Base-by-base conservation (phyloP, 2,113 vertebrate species). In the Pyrgilauda ruficollis region DNA sequence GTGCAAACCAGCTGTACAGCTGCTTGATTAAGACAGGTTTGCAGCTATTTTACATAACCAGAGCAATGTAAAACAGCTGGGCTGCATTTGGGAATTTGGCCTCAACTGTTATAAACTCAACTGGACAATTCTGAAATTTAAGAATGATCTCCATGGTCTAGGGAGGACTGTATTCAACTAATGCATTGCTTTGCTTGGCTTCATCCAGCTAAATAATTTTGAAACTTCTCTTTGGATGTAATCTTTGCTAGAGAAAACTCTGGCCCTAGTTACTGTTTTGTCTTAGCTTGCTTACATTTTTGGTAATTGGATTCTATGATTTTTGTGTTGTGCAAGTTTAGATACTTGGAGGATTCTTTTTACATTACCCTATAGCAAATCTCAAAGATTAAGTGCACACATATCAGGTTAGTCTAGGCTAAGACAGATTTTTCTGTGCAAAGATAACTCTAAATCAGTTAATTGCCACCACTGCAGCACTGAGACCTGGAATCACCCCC, bases 41-140 rank as follows among this genome's bases (percentile, higher is more conserved):
- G 70, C 94, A 96, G 87, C 87, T 95, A 88, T 43, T 93, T 88
- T 88, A 47, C 63, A 78, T 94, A 91, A 90, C 21, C 50, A 86
- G 59, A 26, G 22, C 75, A 41, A 26, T 84, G 82, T 50, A 22
- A 55, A 96, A 44, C 92, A 96, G 79, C 78, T 88, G 94, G 64
- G 27, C 55, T 62, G 9, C 1, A 2, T 86, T 90, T 86, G 63
- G 44, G 31, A 80, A 5, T 63, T 89, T 86, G 63, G 79, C 68
- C n/a, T 76, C 50, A 81, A 59, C 67, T 85, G 50, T 33, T 90
- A 23, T 83, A 89, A 95, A 70, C 39, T 76, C 37, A 62, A 2
- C 39, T 83, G 52, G 56, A 85, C 81, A 56, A 39, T 80, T 90
- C 50, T 94, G 87, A 90, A 85, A 91, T 90, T 74, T 17, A 88